Base-by-base conservation (phyloP, 2,888 invertebrate genomes). In the Caenorhabditis afra region DNA sequence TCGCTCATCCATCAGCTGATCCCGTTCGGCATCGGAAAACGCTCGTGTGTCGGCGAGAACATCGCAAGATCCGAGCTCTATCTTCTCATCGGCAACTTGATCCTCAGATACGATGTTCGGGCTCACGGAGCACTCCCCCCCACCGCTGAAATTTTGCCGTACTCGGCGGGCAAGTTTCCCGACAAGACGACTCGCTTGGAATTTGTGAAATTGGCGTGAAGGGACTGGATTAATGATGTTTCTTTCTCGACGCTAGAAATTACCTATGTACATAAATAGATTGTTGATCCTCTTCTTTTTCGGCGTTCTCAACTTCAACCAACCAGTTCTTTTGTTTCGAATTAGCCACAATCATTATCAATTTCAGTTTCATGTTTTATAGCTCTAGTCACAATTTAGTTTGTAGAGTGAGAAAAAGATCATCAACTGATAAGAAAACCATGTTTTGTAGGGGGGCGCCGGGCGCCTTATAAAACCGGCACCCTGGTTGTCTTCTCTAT, bases 1-100 rank as follows among this genome's bases (percentile, higher is more conserved):
- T 29, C 39, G 11, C 65, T 65, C 29, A 44, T 65, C 14, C 52
- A 52, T 14, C 52, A 65, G 41, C 41, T 65, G 0, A 65, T 65
- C 18, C 65, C 65, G 35, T 65, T 65, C 12, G 65, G 65, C 23
- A 11, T 65, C 2, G 65, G 65, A 12, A 65, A 65, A 39, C n/a
- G 65, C 11, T 44, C 65, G 5, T 65, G 65, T 14, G 8, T 65
- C 10, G 65, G 65, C 29, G 65, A 65, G 12, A 22, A 52, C 1
- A 14, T 65, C 11, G 65, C 65, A 0, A 65, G 53, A 65, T 41
- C 65, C 10, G 65, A 65, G 7, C 11, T 65, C 2, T 65, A 65
- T 44, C 44, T 65, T 41, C 53, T 65, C 12, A 18, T 41, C 41
- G 41, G 41, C 41, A 41, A 41, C 14, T 14, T 41, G 41, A 3